Evolutionary conservation across 2,797 vertebrate species (phyloP).

Genomic region (Cuniculus paca): DNA sequence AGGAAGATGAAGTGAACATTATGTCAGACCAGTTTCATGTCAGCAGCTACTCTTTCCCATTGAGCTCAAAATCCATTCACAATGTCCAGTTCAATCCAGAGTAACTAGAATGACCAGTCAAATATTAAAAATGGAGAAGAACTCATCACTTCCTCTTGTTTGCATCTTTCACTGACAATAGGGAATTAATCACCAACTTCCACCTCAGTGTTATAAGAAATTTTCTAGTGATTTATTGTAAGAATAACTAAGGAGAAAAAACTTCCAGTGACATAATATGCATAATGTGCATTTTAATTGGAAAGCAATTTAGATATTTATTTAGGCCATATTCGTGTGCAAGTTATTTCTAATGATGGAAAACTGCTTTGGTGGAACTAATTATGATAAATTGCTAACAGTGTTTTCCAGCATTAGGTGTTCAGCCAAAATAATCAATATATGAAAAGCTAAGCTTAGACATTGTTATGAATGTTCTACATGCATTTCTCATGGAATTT

Average conservation of each 20-base stretch:
- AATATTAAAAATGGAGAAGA: slow-evolving; percentile 50
- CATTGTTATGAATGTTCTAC: slow-evolving; percentile 61
- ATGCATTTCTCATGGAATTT: slow-evolving; percentile 70
- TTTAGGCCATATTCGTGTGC: slow-evolving; percentile 77
- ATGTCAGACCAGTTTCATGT: slow-evolving; percentile 21
- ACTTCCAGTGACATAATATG: slow-evolving; percentile 79
- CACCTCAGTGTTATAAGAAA: slow-evolving; percentile 26
- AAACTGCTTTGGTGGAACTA: slow-evolving; percentile 84
- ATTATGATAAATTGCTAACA: slow-evolving; percentile 84
- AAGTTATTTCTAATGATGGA: slow-evolving; percentile 86
- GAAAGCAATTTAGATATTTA: slow-evolving; percentile 83
- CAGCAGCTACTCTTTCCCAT: slow-evolving; percentile 24
- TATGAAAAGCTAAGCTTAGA: slow-evolving; percentile 74
- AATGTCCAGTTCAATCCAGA: slow-evolving; percentile 56
- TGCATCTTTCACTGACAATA: slow-evolving; percentile 65
- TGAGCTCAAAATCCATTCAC: slow-evolving; percentile 31
- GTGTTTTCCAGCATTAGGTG: slow-evolving; percentile 72
- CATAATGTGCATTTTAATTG: slow-evolving; percentile 85
- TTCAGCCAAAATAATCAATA: slow-evolving; percentile 76
- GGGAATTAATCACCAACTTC: slow-evolving; percentile 81
- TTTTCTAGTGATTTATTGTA: slow-evolving; percentile 80
- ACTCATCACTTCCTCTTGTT: slow-evolving; percentile 47
- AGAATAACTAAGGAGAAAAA: slow-evolving; percentile 81
- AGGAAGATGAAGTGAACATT: slow-evolving; percentile 44
- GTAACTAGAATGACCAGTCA: background rate